phyloP scores from a whole-genome alignment of 2,797 vertebrate species.

The Hephaestus fuliginosus region DNA sequence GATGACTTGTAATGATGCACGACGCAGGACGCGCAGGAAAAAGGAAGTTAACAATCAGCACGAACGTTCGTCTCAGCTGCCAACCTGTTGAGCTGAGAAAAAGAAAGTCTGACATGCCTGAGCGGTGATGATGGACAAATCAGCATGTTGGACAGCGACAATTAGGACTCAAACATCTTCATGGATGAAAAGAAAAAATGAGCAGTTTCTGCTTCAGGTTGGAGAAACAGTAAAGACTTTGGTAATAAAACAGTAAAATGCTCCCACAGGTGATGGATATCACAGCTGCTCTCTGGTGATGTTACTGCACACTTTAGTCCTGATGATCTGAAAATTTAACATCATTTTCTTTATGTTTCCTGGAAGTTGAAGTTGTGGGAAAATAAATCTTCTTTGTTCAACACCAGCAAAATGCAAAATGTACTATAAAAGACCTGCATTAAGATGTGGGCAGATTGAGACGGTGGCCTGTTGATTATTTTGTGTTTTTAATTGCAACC shows the following conservation, averaged over 20 bases:
- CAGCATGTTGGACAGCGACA: not conserved
- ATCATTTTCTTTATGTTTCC: not conserved
- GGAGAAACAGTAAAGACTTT: not conserved
- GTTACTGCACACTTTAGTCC: not conserved
- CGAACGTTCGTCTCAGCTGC: not conserved
- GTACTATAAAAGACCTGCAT: not conserved
- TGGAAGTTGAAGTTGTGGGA: not conserved
- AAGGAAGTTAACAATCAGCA: not conserved
- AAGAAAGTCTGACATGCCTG: not conserved
- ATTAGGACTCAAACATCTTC: not conserved
- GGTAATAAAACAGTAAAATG: not conserved
- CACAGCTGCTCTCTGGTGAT: not conserved
- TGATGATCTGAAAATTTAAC: no score
- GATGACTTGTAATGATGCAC: conserved; percentile 29
- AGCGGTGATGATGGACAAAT: conserved; percentile 3
- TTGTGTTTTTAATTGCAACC: not conserved
- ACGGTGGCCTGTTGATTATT: not conserved
- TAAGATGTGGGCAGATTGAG: not conserved
- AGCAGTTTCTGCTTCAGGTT: not conserved
- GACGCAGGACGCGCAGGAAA: not conserved
- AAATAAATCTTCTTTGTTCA: not conserved
- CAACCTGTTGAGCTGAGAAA: conserved; percentile 3
- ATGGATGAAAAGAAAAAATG: not conserved
- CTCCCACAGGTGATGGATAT: not conserved
- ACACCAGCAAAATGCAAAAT: not conserved